phyloP scores from a whole-genome alignment of 1,140 invertebrate genomes.

The Dreissena rostriformis region DNA sequence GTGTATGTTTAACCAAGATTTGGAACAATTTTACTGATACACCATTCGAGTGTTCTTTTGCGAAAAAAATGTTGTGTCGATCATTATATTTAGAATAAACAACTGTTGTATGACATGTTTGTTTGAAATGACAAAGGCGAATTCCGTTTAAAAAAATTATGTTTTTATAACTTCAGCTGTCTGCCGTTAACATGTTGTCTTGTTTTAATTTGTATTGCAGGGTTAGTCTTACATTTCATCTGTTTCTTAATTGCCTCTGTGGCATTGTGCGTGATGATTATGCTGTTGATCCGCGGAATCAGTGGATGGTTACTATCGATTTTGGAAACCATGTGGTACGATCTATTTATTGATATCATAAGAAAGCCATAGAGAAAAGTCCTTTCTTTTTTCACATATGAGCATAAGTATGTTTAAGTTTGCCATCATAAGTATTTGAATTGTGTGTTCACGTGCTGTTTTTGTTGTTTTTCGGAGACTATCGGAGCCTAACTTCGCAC shows the following conservation, averaged over 20 bases:
- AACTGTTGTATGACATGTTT: not conserved
- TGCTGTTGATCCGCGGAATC: not conserved
- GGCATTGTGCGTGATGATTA: not conserved
- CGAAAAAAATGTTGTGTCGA: too few species aligned
- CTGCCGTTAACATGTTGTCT: not conserved
- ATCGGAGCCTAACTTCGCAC: too few species aligned
- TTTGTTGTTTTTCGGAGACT: too few species aligned
- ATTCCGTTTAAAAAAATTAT: too few species aligned
- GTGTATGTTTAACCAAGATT: not conserved
- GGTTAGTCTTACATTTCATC: slow-evolving; percentile 4
- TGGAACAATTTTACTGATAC: not conserved
- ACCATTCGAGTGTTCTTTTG: not conserved
- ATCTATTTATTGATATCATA: too few species aligned
- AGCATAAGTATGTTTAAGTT: too few species aligned
- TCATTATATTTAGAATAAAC: too few species aligned
- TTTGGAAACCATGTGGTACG: slow-evolving; percentile 8
- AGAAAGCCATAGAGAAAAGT: too few species aligned
- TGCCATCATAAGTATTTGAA: too few species aligned
- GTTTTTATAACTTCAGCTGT: not conserved
- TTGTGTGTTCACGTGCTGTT: too few species aligned
- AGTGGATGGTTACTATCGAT: not conserved
- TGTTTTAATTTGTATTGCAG: not conserved
- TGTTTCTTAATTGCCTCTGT: not conserved
- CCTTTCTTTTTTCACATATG: too few species aligned
- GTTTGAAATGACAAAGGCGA: not conserved